Evolutionary conservation across 2,113 vertebrate species (phyloP).

Genomic region (Microcebus murinus): DNA sequence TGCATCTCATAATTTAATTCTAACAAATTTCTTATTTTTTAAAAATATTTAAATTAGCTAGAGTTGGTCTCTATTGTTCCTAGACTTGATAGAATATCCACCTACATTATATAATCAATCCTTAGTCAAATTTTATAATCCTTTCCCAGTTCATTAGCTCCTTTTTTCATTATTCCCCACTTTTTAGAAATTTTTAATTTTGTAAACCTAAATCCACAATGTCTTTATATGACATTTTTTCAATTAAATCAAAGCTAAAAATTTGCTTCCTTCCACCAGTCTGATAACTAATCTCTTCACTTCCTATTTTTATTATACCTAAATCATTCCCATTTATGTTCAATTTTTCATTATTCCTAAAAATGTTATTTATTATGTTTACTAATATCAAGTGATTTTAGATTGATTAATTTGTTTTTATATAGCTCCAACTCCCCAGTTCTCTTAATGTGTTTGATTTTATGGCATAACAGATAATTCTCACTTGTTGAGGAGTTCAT

Average conservation of each 20-base stretch:
- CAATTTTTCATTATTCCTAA: slow-evolving; percentile 17
- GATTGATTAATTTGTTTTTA: not conserved
- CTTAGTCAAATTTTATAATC: not conserved
- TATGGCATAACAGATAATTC: not conserved
- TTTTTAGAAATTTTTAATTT: not conserved
- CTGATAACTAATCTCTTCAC: not conserved
- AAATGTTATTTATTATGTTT: not conserved
- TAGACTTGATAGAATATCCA: not conserved
- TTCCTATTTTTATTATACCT: slow-evolving; percentile 8
- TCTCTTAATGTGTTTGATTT: not conserved
- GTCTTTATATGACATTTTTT: not conserved
- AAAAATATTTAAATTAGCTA: not conserved
- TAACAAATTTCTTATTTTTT: not conserved
- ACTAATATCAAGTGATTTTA: not conserved
- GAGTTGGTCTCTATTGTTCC: slow-evolving; percentile 19
- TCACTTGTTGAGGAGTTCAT: not conserved
- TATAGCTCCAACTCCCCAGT: not conserved
- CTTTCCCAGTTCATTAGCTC: not conserved
- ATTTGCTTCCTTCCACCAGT: not conserved
- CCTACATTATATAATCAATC: not conserved
- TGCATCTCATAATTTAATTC: not conserved
- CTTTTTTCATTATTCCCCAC: not conserved
- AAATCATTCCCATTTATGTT: not conserved
- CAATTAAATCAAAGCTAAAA: not conserved
- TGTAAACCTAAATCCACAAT: not conserved